Percentiles rank a stretch among this genome's conserved stretches.
These are phyloP conservation scores for Meiosimyza decipiens DNA, from an alignment of 2,888 invertebrate genomes.

Conservation along the genomic window DNA sequence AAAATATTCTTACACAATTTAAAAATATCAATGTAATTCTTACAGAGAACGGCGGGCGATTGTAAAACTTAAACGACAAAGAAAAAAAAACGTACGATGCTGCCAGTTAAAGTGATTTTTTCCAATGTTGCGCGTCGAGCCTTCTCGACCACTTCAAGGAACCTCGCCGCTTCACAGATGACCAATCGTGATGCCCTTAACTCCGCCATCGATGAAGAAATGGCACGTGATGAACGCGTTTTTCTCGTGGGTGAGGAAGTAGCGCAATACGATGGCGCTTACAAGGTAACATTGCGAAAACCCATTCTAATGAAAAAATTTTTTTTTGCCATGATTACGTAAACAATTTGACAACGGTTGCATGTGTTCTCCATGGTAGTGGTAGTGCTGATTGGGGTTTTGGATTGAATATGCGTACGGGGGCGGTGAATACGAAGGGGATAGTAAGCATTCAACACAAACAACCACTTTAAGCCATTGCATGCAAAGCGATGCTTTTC, in stretches of 20 bases:
- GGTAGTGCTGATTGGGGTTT: not conserved
- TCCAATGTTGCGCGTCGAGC: slow-evolving; percentile 66
- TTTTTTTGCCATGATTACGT: slow-evolving; percentile 53
- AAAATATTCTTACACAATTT: slow-evolving; percentile 7
- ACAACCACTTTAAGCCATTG: too few relatives aligned
- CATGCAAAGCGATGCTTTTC: not conserved
- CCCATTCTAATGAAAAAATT: slow-evolving; percentile 34
- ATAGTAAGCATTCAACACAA: not conserved
- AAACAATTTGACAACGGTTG: slow-evolving; percentile 46
- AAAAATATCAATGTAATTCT: slow-evolving; percentile 1
- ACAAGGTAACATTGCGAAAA: slow-evolving; percentile 77
- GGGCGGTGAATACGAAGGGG: not conserved
- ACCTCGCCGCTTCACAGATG: slow-evolving; percentile 73
- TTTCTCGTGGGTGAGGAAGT: slow-evolving; percentile 97
- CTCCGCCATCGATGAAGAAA: slow-evolving; percentile 95
- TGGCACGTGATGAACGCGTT: slow-evolving; percentile 90
- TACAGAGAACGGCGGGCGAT: slow-evolving; percentile 23
- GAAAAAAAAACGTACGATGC: slow-evolving; percentile 47
- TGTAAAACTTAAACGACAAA: slow-evolving; percentile 32
- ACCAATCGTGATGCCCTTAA: slow-evolving; percentile 98
- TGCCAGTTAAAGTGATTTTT: slow-evolving; percentile 59
- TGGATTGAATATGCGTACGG: not conserved
- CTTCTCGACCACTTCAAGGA: slow-evolving; percentile 69
- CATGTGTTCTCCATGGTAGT: slow-evolving; percentile 4
- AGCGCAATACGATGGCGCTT: slow-evolving; percentile 98